Conservation (phyloP, 2,797 vertebrate species). For the Poecile montanus region DNA sequence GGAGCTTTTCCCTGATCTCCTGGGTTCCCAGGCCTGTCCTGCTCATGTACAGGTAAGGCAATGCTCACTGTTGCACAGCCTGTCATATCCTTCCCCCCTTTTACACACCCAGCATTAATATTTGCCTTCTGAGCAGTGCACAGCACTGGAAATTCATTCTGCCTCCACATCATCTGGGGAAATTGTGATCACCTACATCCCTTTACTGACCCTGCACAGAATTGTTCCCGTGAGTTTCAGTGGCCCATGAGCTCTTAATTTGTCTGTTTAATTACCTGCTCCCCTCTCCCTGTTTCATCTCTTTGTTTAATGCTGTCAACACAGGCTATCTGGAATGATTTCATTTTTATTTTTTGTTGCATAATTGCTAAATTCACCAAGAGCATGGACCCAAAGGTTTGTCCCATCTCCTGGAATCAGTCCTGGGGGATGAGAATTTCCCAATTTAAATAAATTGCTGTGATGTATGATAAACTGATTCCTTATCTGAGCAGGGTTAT, state of each 20-base stretch:
- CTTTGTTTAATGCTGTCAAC: not conserved
- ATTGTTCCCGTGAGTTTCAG: not conserved
- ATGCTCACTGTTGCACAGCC: fast-evolving
- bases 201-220: not conserved
- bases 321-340: not conserved
- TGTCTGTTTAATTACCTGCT: not conserved
- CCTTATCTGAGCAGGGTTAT: not conserved
- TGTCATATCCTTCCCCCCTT: not conserved
- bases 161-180: not conserved
- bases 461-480: not conserved
- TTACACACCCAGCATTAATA: not conserved
- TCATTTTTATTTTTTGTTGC: not conserved
- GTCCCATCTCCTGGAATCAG: not conserved
- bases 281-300: not conserved
- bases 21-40: not conserved
- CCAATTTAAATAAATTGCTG: not conserved
- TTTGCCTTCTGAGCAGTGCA: not conserved
- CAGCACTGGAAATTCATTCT: not conserved
- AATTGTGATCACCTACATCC: not conserved
- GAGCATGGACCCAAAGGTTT: not conserved
- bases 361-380: not conserved
- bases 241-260: fast-evolving
- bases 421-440: not conserved
- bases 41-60: not conserved
- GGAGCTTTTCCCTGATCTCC: not conserved